Base-by-base conservation (phyloP, 2,113 vertebrate species). In the Paramisgurnus dabryanus region DNA sequence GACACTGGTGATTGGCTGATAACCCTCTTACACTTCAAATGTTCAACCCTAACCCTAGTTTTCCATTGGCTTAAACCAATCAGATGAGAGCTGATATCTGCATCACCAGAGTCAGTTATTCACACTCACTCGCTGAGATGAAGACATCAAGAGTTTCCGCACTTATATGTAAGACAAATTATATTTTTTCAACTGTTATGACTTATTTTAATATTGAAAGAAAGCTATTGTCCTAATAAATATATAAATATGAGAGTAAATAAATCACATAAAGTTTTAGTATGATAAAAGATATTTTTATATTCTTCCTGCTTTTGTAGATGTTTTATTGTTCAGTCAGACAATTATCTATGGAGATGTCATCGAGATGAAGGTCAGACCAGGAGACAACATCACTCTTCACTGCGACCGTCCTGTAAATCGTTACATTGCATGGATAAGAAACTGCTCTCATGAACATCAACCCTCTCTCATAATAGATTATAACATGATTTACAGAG, bases 91-190 rank as follows among this genome's bases (percentile, higher is more conserved):
- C 4, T 10, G 47, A 6, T 0, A 1, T 40, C 27, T 71, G 49
- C 17, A 57, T 50, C 41, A 40, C 17, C 53, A 12, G 22, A 10
- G 45, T 69, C 39, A 61, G 40, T 39, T 17, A 40, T 34, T 81
- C 71, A 68, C 15, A 57, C 5, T 17, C 40, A 40, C 39, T 60
- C 11, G 11, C 53, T 63, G 43, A 69, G 27, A 79, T 79, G 67
- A 55, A 73, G 70, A 41, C 15, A 34, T 73, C 39, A 60, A 73
- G 70, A 60, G 27, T 41, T 8, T 15, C 1, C 12, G 0, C 5
- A 15, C 3, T 79, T 7, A n/a, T 41, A 12, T 39, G 77, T 70
- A 61, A 79, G 77, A 27, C 3, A 41, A 2, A 41, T 11, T 5
- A 27, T 17, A 50, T 43, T 18, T 43, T 12, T 40, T 74, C 15